Percentiles rank a stretch among this genome's conserved stretches.
Evolutionary conservation across 1,140 invertebrate genomes (phyloP).

Genomic region (Trypoxylus dichotomus): DNA sequence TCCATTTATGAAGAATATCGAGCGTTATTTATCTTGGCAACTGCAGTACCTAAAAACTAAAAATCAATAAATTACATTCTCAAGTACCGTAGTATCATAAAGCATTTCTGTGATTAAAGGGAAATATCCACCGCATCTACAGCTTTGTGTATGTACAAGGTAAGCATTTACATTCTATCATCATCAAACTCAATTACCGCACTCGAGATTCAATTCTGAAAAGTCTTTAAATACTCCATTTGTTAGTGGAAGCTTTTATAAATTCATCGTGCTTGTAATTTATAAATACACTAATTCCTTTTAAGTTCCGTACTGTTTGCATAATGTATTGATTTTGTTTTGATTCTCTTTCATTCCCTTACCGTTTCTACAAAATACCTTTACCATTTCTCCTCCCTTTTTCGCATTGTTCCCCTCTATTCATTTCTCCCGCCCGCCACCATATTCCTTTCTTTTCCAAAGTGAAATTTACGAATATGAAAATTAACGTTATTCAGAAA

Average conservation of each 20-base stretch:
- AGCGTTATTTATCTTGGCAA: too few relatives aligned
- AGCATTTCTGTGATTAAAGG: too few relatives aligned
- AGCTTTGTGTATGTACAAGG: too few relatives aligned
- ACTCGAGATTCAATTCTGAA: neutral
- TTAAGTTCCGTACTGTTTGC: neutral
- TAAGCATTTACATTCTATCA: too few relatives aligned
- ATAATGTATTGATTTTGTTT: conserved; percentile 13
- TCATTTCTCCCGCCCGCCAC: neutral
- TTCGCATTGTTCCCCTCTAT: neutral
- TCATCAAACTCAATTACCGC: neutral
- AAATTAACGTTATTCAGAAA: conserved; percentile 26
- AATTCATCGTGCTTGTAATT: conserved; percentile 1
- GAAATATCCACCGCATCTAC: too few relatives aligned
- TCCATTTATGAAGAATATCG: too few relatives aligned
- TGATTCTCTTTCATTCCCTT: neutral
- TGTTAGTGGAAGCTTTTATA: neutral
- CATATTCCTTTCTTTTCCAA: conserved; percentile 15
- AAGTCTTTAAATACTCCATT: neutral
- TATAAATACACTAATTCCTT: conserved; percentile 7
- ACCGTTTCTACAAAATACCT: neutral
- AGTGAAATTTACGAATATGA: conserved; percentile 22
- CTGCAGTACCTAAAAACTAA: too few relatives aligned
- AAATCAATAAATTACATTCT: too few relatives aligned
- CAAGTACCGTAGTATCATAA: too few relatives aligned
- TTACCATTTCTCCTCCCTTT: neutral